Base-by-base conservation (phyloP, 2,113 vertebrate species). In the Colinus virginianus region DNA sequence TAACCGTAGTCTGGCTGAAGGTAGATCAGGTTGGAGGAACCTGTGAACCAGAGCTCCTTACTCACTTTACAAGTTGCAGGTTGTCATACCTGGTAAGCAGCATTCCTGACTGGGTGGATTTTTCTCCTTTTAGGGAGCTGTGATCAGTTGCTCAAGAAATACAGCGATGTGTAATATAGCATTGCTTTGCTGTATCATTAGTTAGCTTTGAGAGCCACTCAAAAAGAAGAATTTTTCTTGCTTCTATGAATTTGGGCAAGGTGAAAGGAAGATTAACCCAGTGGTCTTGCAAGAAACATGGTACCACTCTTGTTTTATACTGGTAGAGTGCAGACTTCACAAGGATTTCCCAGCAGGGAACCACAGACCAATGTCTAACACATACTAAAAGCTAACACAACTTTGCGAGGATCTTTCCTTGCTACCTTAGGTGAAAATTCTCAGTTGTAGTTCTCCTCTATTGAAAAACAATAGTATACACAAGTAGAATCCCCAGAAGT, bases 11-110 rank as follows among this genome's bases (percentile, higher is more conserved):
- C 55, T 83, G 32, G 19, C 75, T 62, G 40, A 82, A 89, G 84
- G 81, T 63, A 71, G 84, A 87, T 32, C 75, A 87, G 59, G 45
- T 6, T 67, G 56, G 55, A 92, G 46, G 55, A 74, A 85, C 51
- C 63, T 70, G 63, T 63, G 67, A 86, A 88, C 74, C 25, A 0
- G 6, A 87, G 42, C 75, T 84, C 72, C 78, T 72, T 71, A 38
- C 49, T 83, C 85, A 42, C 59, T 74, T 59, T 7, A 74, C 34
- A 62, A 70, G 4, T 9, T 66, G 68, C 34, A 8, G 4, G 45
- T 70, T 94, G 94, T 77, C 87, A 74, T 61, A 85, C 87, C 28
- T 34, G 78, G 82, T 67, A 61, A 95, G 68, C 93, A 93, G 77
- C 90, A 85, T 93, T 94, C 91, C 89, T 84, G 75, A 30, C 42